Percentiles rank a stretch among this genome's conserved stretches.
Evolutionary conservation across 2,113 vertebrate species (phyloP).

Genomic region (Telmatochromis sp.): DNA sequence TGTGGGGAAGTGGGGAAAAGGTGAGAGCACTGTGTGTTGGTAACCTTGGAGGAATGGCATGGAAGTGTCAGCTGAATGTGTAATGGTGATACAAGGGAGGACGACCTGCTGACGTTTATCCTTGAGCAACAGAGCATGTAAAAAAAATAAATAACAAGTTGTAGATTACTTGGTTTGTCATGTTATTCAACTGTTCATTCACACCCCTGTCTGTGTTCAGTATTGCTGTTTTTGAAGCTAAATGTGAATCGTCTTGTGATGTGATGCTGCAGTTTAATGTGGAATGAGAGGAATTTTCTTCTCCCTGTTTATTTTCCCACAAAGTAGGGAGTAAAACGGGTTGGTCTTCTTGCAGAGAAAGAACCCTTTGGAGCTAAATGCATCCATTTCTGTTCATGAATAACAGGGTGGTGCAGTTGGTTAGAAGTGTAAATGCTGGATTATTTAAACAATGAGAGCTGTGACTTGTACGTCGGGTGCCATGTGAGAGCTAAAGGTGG

Average conservation of each 20-base stretch:
- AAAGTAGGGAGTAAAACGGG: not conserved
- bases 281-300: slow-evolving; percentile 26
- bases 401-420: slow-evolving; percentile 6
- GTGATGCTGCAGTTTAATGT: not conserved
- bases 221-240: not conserved
- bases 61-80: not conserved
- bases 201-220: not conserved
- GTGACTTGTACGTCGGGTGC: slow-evolving; percentile 13
- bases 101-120: not conserved
- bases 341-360: not conserved
- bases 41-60: not conserved
- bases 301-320: not conserved
- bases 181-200: not conserved
- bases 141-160: not conserved
- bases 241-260: not conserved
- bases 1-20: slow-evolving; percentile 27
- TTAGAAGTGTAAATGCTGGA: slow-evolving; percentile 7
- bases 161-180: not conserved
- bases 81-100: not conserved
- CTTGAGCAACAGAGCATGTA: not conserved
- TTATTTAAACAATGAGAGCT: slow-evolving; percentile 34
- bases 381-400: not conserved
- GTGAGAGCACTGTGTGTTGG: slow-evolving; percentile 1
- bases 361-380: not conserved
- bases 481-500: slow-evolving; percentile 46